Conservation (phyloP, 2,797 vertebrate genomes). For the Myotis vivesi region DNA sequence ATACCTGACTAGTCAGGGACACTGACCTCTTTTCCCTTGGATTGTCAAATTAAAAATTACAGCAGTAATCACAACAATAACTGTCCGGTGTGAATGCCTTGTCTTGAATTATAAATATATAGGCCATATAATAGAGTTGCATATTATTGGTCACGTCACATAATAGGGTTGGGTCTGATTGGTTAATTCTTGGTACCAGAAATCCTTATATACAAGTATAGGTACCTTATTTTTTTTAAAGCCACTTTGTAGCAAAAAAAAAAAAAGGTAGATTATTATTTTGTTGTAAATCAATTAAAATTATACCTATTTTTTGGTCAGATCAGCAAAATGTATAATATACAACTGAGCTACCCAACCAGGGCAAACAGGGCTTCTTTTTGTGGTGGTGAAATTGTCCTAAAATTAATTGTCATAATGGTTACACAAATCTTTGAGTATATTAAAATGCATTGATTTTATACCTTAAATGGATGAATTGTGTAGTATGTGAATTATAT, state of each 20-base stretch:
- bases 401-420: slow-evolving; percentile 11
- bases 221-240: not conserved
- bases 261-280: not conserved
- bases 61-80: not conserved
- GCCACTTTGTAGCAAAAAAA: not conserved
- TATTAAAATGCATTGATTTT: not conserved
- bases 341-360: not conserved
- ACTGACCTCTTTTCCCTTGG: not conserved
- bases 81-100: not conserved
- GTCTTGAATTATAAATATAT: not conserved
- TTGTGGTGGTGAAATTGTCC: not conserved
- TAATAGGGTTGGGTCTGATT: not conserved
- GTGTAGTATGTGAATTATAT: not conserved
- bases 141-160: not conserved
- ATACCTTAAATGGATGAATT: not conserved
- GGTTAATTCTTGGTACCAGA: not conserved
- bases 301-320: not conserved
- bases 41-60: not conserved
- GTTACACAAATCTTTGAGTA: not conserved
- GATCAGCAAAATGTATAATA: not conserved
- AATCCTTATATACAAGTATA: not conserved
- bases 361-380: not conserved
- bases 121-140: not conserved
- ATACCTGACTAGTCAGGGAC: not conserved
- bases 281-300: not conserved